Evolutionary conservation across 2,797 vertebrate genomes (phyloP).

Genomic region (Tenualosa ilisha): DNA sequence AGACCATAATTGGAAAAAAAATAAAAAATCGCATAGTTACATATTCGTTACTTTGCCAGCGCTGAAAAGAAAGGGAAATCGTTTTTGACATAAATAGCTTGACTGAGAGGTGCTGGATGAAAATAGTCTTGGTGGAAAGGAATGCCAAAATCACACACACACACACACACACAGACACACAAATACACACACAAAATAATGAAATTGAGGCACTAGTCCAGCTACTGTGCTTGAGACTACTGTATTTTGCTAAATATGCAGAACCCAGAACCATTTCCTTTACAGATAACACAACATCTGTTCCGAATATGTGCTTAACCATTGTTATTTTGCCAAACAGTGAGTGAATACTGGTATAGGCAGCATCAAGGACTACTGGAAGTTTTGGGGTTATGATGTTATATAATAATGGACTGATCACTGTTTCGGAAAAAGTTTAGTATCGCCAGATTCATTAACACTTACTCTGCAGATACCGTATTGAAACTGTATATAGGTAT

Average conservation of each 20-base stretch:
- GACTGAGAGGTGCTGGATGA: conserved; percentile 22
- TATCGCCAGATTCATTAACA: background rate
- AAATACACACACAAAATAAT: background rate
- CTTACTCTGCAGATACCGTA: background rate
- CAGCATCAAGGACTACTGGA: background rate
- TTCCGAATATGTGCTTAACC: background rate
- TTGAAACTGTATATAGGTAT: background rate
- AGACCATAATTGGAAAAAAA: background rate
- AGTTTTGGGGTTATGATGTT: background rate
- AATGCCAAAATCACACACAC: background rate
- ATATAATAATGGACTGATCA: background rate
- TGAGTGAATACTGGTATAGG: background rate
- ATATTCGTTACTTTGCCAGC: background rate
- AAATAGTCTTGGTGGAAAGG: conserved; percentile 20
- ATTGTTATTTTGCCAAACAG: background rate
- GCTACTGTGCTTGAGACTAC: conserved; percentile 6
- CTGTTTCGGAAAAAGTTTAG: background rate
- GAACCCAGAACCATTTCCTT: conserved; percentile 1
- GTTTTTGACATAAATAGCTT: conserved; percentile 19
- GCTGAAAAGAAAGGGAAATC: background rate
- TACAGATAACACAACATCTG: conserved; percentile 12
- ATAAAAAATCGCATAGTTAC: background rate
- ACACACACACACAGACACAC: no score
- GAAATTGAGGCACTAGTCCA: background rate
- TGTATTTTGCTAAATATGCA: conserved; percentile 21